Base-by-base conservation (phyloP, 2,888 invertebrate genomes). In the Apeira syringaria region DNA sequence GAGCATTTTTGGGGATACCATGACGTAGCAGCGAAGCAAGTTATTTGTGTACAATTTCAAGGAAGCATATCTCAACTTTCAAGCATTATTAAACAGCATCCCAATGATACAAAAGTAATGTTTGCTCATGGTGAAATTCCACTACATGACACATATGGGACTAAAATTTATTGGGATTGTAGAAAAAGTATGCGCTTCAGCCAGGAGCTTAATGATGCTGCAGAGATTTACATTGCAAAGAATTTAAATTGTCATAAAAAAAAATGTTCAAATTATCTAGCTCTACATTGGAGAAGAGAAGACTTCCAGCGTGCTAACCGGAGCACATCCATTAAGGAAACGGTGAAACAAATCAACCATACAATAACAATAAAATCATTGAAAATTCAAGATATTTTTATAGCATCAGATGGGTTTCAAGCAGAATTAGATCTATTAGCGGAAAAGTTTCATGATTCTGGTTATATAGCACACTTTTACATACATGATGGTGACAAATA, bases 101-200 rank as follows among this genome's bases (percentile, higher is more conserved):
- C 70, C 0, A 57, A 53, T 11, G 79, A 64, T 50, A 92, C 91
- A 56, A 90, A 90, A 18, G 79, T 96, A 2, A 91, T 95, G 90
- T 91, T 96, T 61, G 91, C 94, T 49, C 94, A 95, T 71, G 97
- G 95, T 7, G 98, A 98, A 86, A 94, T 97, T 42, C 93, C 96
- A 1, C 75, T 98, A 11, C 98, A 98, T 72, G 94, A 97, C 63
- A 85, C 87, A n/a, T 99, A 96, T 81, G 98, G 98, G 0, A 94
- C 94, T 27, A 84, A 86, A 38, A 81, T 92, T 13, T 99, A 96
- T 76, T 99, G 99, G 99, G 86, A 91, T 56, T 96, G 95, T 10
- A 90, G 97, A 47, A 92, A 97, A 58, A 99, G 99, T 64, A 97
- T 99, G 97, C 91, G 96, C 58, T 99, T 98, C 74, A 94, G 94